phyloP scores from a whole-genome alignment of 2,113 vertebrate species.

The Empidonax alnorum region DNA sequence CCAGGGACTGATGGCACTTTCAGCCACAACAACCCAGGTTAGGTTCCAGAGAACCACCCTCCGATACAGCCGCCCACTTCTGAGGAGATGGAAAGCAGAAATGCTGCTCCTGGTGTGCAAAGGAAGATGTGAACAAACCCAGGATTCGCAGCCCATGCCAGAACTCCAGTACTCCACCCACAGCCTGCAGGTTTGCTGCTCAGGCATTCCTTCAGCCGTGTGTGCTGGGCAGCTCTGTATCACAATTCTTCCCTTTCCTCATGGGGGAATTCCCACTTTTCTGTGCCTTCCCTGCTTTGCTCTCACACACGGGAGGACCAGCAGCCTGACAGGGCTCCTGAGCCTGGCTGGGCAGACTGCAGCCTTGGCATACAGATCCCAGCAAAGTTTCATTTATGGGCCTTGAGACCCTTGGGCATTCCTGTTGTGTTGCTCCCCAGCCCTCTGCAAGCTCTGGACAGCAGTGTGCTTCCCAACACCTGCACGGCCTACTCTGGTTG shows the following conservation, averaged over 20 bases:
- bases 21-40: background rate
- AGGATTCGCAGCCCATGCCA: background rate
- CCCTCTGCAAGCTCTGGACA: background rate
- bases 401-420: background rate
- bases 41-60: background rate
- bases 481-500: background rate
- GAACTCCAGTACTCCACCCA: background rate
- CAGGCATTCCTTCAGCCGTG: background rate
- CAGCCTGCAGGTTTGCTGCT: background rate
- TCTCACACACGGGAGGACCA: rapidly evolving
- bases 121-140: background rate
- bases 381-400: background rate
- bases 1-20: background rate
- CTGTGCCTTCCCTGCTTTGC: background rate
- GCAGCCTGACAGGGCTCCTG: background rate
- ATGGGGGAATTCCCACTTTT: background rate
- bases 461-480: background rate
- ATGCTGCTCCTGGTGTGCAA: background rate
- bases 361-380: background rate
- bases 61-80: background rate
- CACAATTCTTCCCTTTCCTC: background rate
- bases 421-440: background rate
- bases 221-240: background rate
- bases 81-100: background rate
- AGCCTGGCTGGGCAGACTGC: rapidly evolving